phyloP scores from a whole-genome alignment of 2,797 vertebrate species.

The Rhinatrema bivittatum region DNA sequence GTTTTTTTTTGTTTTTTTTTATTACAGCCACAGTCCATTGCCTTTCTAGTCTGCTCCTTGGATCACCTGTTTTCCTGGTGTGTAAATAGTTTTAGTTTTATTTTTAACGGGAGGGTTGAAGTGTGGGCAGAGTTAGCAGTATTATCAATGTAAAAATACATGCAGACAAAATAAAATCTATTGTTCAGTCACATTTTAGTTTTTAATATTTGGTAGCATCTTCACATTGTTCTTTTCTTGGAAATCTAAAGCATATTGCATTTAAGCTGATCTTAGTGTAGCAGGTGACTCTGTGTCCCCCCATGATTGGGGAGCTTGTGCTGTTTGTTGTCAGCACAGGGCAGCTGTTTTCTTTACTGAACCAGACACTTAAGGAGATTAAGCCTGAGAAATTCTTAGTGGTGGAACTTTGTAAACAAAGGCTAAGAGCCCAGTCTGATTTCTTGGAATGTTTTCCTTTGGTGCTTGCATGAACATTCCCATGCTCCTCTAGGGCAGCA shows the following conservation, averaged over 20 bases:
- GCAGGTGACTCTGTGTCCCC: too few species aligned
- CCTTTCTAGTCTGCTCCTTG: conserved; percentile 37
- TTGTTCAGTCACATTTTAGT: too few species aligned
- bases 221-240: conserved; percentile 31
- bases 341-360: too few species aligned
- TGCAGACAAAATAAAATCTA: conserved; percentile 29
- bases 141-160: conserved; percentile 23
- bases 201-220: conserved; percentile 23
- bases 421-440: too few species aligned
- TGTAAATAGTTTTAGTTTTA: conserved; percentile 38
- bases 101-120: conserved; percentile 9
- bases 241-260: conserved; percentile 14
- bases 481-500: too few species aligned
- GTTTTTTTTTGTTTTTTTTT: conserved; percentile 42
- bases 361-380: too few species aligned
- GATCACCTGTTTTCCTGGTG: conserved; percentile 19
- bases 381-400: too few species aligned
- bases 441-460: too few species aligned
- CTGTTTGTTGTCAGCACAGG: too few species aligned
- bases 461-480: too few species aligned
- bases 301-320: too few species aligned
- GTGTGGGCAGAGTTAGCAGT: conserved; percentile 28
- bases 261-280: conserved; percentile 16
- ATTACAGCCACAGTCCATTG: conserved; percentile 50
- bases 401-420: too few species aligned